These are phyloP conservation scores for Propithecus perrieri DNA, from an alignment of 2,797 vertebrate genomes.

Conservation along the genomic window DNA sequence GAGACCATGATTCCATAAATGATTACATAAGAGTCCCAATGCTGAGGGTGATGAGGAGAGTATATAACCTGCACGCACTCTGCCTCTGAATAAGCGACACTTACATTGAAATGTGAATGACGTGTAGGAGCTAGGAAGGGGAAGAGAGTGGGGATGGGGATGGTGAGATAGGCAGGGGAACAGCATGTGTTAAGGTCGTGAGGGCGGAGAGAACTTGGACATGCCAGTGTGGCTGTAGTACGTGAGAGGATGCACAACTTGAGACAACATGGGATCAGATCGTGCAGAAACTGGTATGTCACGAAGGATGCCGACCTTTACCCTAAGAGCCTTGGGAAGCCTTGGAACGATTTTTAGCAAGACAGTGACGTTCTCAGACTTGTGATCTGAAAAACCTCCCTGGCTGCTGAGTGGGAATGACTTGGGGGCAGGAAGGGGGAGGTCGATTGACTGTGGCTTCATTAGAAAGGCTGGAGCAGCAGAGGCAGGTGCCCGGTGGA, in stretches of 20 bases:
- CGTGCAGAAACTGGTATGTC: neutral
- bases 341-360: neutral
- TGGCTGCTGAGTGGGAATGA: neutral
- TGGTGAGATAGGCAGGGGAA: neutral
- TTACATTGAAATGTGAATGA: neutral
- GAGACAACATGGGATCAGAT: neutral
- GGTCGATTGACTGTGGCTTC: neutral
- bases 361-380: neutral
- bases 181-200: neutral
- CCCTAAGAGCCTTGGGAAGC: neutral
- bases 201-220: neutral
- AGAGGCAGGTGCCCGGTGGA: neutral
- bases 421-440: neutral
- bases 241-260: neutral
- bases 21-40: neutral
- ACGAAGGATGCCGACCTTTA: neutral
- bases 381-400: neutral
- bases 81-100: neutral
- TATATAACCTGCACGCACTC: neutral
- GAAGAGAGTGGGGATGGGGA: neutral
- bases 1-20: neutral
- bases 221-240: neutral
- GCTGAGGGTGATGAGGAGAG: neutral
- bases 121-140: neutral
- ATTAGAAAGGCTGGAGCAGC: neutral